Percentiles rank a stretch among this genome's conserved stretches.
Conservation (phyloP, 2,113 vertebrate genomes). For the Pseudorhombus dupliciocellatus region DNA sequence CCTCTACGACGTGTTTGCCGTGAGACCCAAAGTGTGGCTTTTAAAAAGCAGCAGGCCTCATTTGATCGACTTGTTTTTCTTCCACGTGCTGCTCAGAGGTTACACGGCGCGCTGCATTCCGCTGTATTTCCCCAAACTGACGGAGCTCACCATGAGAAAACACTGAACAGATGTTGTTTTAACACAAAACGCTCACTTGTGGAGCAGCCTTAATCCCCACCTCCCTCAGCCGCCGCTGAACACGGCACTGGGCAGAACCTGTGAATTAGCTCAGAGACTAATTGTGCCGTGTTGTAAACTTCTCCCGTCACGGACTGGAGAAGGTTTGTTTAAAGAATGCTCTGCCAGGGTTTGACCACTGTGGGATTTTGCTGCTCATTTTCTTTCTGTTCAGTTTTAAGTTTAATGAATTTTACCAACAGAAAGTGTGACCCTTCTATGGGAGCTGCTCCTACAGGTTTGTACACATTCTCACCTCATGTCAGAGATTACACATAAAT, state of each 20-base stretch:
- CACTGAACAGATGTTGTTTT: slow-evolving; percentile 58
- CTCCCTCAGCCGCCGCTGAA: slow-evolving; percentile 37
- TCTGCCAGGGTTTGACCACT: slow-evolving; percentile 13
- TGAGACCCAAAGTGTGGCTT: slow-evolving; percentile 1
- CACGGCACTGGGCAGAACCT: slow-evolving; percentile 48
- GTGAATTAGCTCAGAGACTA: slow-evolving; percentile 50
- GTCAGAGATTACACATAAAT: background rate
- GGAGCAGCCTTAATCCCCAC: slow-evolving; percentile 45
- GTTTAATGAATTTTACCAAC: background rate
- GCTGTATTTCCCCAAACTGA: slow-evolving; percentile 34
- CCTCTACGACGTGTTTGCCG: background rate
- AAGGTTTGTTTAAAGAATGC: slow-evolving; percentile 64
- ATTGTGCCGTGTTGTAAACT: slow-evolving; percentile 29
- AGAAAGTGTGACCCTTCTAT: background rate
- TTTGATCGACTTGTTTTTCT: background rate
- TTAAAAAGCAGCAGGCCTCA: background rate
- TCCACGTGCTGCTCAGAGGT: slow-evolving; percentile 9
- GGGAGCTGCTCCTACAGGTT: background rate
- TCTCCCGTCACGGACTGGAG: slow-evolving; percentile 31
- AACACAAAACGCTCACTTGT: slow-evolving; percentile 37
- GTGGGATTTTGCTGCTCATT: slow-evolving; percentile 12
- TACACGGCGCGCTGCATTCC: background rate
- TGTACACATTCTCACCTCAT: background rate
- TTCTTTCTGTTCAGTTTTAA: background rate
- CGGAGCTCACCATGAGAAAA: slow-evolving; percentile 38